Base-by-base conservation (phyloP, 2,113 vertebrate genomes). In the Cacatua alba region DNA sequence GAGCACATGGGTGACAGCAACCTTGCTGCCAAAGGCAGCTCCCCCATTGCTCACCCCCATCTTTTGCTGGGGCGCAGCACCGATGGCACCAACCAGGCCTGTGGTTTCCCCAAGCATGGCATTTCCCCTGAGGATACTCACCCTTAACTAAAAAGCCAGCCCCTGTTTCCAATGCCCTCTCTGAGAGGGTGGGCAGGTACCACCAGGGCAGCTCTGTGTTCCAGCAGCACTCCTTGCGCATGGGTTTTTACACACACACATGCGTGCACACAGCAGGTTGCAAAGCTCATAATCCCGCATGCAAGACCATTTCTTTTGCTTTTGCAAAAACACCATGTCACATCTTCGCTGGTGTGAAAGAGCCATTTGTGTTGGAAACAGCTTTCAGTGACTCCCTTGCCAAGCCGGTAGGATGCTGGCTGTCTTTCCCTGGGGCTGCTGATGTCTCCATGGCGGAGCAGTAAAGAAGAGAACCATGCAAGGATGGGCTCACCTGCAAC, bases 221-320 rank as follows among this genome's bases (percentile, higher is more conserved):
- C 43, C 0, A 0, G 18, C 41, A 52, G 44, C 7, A 1, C 15
- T 53, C 37, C 37, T 85, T 44, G 51, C 31, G 41, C 3, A 0
- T 29, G 62, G n/a, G 41, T 39, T 90, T 85, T 59, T 60, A 12
- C 31, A 12, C 20, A 26, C 31, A 0, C 2, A 1, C 11, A 7
- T 3, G 10, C 3, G 12, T 37, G 17, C 60, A 35, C 60, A 17
- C 15, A 26, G 71, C 17, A 83, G 28, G 39, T 16, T 69, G 63
- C 77, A 79, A 43, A 88, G 13, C 37, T 85, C n/a, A 3, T 29
- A 53, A 41, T 11, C 37, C 77, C 17, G 7, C 31, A 11, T 1
- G 0, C 31, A 39, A 37, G 17, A 52, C 26, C 3, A 0, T 75
- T 67, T 11, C 75, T n/a, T 69, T 31, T 44, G n/a, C 52, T 59